Evolutionary conservation across 2,797 vertebrate species (phyloP).

Genomic region (Molossus molossus): DNA sequence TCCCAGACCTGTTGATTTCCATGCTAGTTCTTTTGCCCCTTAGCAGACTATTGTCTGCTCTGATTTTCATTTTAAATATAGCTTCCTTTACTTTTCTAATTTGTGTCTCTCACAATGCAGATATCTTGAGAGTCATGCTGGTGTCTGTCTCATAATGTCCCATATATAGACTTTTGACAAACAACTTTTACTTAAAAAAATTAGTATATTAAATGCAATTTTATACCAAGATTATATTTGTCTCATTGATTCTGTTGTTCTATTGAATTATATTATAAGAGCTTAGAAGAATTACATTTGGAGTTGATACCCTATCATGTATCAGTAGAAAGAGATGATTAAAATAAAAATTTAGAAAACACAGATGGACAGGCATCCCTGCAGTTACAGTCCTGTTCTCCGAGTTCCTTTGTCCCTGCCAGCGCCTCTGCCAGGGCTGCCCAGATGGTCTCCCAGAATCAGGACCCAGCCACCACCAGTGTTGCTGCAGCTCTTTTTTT

Average conservation of each 20-base stretch:
- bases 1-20: background rate
- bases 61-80: slow-evolving; percentile 37
- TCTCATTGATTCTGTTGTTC: slow-evolving; percentile 37
- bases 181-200: slow-evolving; percentile 5
- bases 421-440: no score
- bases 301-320: background rate
- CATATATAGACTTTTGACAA: background rate
- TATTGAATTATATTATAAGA: slow-evolving; percentile 16
- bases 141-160: background rate
- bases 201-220: background rate
- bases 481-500: no score
- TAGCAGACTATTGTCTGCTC: background rate
- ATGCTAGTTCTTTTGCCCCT: background rate
- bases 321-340: background rate
- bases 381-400: no score
- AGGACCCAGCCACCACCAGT: no score
- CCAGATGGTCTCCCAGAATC: no score
- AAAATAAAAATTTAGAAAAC: background rate
- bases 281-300: slow-evolving; percentile 34
- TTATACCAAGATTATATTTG: slow-evolving; percentile 19
- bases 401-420: no score
- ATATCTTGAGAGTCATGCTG: background rate
- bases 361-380: no score
- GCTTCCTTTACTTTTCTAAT: background rate
- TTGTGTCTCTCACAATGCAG: slow-evolving; percentile 5